These are phyloP conservation scores for Menidia menidia DNA, from an alignment of 2,797 vertebrate genomes.

Conservation along the genomic window DNA sequence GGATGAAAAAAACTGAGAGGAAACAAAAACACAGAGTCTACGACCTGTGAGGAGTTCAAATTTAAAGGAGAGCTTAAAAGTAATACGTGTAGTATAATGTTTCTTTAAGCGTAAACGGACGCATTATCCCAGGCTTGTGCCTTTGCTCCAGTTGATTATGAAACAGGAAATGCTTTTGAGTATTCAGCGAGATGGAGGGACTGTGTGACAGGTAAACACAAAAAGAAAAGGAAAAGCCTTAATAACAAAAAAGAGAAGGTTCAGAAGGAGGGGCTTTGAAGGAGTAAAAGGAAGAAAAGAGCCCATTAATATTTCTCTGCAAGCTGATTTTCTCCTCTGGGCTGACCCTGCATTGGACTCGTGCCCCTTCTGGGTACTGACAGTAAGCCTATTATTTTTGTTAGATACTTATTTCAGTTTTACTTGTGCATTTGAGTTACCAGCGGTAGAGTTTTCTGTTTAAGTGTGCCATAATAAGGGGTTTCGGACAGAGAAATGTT, in stretches of 20 bases:
- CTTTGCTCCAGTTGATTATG: neutral
- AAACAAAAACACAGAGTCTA: constrained; percentile 35
- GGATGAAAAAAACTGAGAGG: constrained; percentile 27
- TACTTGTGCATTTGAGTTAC: neutral
- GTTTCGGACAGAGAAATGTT: neutral
- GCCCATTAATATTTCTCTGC: constrained; percentile 15
- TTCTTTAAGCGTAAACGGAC: constrained; percentile 21
- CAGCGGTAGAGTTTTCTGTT: neutral
- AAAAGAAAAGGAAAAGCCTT: constrained; percentile 3
- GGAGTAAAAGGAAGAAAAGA: constrained; percentile 14
- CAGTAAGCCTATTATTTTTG: constrained; percentile 65
- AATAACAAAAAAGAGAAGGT: neutral
- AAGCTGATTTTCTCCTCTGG: constrained; percentile 55
- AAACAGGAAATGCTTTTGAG: constrained; percentile 23
- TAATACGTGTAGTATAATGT: constrained; percentile 3
- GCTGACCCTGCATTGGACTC: constrained; percentile 30
- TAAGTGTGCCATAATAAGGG: neutral
- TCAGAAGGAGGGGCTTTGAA: constrained; percentile 6
- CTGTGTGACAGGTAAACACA: constrained; percentile 22
- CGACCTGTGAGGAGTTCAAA: neutral
- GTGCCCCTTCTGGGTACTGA: constrained; percentile 49
- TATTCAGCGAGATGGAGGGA: constrained; percentile 5
- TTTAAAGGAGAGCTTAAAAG: neutral
- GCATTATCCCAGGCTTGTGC: neutral
- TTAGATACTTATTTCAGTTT: constrained; percentile 8